Conservation (phyloP, 2,888 invertebrate genomes). For the Trisateles emortualis region DNA sequence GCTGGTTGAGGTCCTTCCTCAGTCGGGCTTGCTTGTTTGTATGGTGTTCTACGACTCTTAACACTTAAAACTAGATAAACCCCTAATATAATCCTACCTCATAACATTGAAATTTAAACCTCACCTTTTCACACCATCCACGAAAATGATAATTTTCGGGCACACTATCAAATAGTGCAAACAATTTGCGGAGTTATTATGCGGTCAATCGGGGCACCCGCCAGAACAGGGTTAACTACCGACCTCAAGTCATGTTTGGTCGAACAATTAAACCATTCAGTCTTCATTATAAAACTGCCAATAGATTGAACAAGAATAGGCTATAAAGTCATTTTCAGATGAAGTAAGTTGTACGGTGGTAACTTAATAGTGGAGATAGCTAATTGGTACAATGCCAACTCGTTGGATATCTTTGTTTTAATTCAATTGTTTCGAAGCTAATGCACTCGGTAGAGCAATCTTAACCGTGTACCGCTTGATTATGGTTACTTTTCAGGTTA, state of each 20-base stretch:
- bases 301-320: constrained; percentile 59
- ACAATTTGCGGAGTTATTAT: constrained; percentile 38
- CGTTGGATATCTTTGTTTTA: constrained; percentile 73
- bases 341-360: constrained; percentile 70
- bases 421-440: constrained; percentile 73
- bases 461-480: constrained; percentile 57
- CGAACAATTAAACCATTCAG: constrained; percentile 40
- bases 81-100: too few relatives aligned
- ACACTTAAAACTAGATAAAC: too few relatives aligned
- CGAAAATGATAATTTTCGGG: constrained; percentile 26
- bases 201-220: constrained; percentile 32
- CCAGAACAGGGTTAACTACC: constrained; percentile 37
- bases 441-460: constrained; percentile 65
- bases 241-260: constrained; percentile 41
- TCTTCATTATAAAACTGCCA: constrained; percentile 51
- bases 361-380: constrained; percentile 67
- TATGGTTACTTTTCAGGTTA: constrained; percentile 57
- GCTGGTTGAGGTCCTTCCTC: too few relatives aligned
- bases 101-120: too few relatives aligned
- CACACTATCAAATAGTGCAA: constrained; percentile 35
- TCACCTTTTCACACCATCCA: too few relatives aligned
- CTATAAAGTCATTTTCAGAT: constrained; percentile 76
- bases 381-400: constrained; percentile 81
- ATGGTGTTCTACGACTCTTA: too few relatives aligned
- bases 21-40: too few relatives aligned